Evolutionary conservation across 2,888 invertebrate species (phyloP), one percentile per base, ranked within the genome.

Genomic region (Catocala fraxini): DNA sequence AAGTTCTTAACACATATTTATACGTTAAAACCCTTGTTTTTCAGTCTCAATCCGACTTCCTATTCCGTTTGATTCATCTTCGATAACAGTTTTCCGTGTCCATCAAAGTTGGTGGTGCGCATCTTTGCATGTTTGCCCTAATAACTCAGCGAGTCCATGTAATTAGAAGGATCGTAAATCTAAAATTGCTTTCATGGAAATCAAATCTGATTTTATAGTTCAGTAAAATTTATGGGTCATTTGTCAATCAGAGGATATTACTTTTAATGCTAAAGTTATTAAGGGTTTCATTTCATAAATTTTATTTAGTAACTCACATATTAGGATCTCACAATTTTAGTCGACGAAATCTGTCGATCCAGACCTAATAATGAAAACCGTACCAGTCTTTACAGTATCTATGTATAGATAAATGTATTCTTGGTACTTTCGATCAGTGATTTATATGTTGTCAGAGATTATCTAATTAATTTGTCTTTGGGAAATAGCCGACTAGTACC

Each of bases 191-290:
- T 66, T 64, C 56, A 71, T 65, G 47, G 41, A 63, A 66, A 64
- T 75, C 61, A 58, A 65, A 56, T 77, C 58, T 66, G 62, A 74
- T 75, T 73, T 75, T 71, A 77, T 66, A 63, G 64, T 59, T 57
- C 74, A 65, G 58, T 77, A 55, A 73, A 73, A 56, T 71, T 76
- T 71, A 73, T 73, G 63, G 68, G 71, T 68, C 68, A 65, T 71
- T 66, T 65, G 66, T 67, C 66, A 73, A 71, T 73, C 61, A 64
- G 59, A 62, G 25, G 51, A 45, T 48, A 61, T 51, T 57, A 56
- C 33, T 45, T 56, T 56, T 52, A 55, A 56, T 53, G 43, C 56
- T 43, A 54, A 13, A 60, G 49, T 56, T 67, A 60, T 65, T 72
- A 53, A 51, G 43, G n/a, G 41, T 60, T 49, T 65, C 46, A 51